These are phyloP conservation scores for Epiblema foenella DNA, from an alignment of 2,888 invertebrate species.

Conservation along the genomic window DNA sequence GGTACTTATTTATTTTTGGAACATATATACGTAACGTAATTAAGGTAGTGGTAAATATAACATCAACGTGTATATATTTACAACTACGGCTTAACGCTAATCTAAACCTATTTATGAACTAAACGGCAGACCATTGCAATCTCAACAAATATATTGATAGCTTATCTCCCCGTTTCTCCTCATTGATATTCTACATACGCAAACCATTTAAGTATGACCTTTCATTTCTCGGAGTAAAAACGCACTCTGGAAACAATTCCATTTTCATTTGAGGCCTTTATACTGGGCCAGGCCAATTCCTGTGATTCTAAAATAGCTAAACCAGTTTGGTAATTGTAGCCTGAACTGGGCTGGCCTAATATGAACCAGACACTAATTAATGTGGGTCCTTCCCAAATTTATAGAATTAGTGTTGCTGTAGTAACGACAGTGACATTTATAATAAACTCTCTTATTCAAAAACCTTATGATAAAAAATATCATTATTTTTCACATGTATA, in stretches of 20 bases:
- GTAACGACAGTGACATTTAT: too few relatives aligned
- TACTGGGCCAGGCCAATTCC: conserved; percentile 4
- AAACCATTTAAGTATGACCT: conserved; percentile 33
- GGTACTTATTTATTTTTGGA: too few relatives aligned
- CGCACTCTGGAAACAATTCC: conserved; percentile 14
- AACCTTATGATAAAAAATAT: neutral
- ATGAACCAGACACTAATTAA: neutral
- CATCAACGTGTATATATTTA: neutral
- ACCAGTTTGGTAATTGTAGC: neutral
- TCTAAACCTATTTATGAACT: conserved; percentile 10
- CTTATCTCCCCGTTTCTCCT: conserved; percentile 28
- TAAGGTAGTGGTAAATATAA: neutral
- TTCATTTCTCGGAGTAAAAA: conserved; percentile 27
- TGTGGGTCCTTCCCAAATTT: neutral
- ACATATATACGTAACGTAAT: too few relatives aligned
- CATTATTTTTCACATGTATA: neutral
- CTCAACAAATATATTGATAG: conserved; percentile 28
- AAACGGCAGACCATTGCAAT: conserved; percentile 20
- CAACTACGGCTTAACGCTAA: neutral
- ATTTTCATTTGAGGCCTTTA: conserved; percentile 33
- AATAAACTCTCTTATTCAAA: neutral
- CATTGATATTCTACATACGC: conserved; percentile 35
- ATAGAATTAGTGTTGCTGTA: neutral
- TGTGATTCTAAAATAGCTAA: neutral
- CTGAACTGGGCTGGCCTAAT: neutral